Conservation (phyloP, 1,140 invertebrate genomes). For the Conopomorpha cramerella region DNA sequence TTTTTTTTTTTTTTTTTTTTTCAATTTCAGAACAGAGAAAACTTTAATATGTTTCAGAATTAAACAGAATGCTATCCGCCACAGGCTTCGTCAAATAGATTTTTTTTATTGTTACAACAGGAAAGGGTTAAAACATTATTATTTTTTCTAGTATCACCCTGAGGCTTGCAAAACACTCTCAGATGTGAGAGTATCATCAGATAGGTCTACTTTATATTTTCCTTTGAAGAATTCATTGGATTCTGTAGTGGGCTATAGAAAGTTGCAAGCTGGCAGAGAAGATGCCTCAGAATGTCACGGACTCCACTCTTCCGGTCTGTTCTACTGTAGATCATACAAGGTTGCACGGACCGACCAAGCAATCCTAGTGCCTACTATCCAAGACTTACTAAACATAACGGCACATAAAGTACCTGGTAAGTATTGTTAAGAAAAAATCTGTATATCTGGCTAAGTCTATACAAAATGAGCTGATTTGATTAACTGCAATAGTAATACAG, state of each 20-base stretch:
- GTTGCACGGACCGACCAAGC: conserved; percentile 52
- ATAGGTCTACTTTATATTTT: conserved; percentile 63
- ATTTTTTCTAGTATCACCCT: conserved; percentile 31
- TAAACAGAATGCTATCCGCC: too few species aligned
- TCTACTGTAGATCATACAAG: conserved; percentile 39
- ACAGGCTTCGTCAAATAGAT: too few species aligned
- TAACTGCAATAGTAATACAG: too few species aligned
- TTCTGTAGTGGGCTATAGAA: conserved; percentile 67
- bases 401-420: conserved; percentile 58
- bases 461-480: too few species aligned
- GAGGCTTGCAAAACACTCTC: conserved; percentile 41
- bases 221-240: conserved; percentile 65
- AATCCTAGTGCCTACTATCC: conserved; percentile 67
- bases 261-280: conserved; percentile 34
- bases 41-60: too few species aligned
- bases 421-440: too few species aligned
- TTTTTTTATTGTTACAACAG: too few species aligned
- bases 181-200: conserved; percentile 35
- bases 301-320: conserved; percentile 41
- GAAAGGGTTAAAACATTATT: conserved; percentile 21
- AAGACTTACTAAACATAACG: conserved; percentile 68
- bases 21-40: too few species aligned
- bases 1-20: too few species aligned
- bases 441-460: too few species aligned
- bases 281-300: conserved; percentile 50